Evolutionary conservation across 2,888 invertebrate species (phyloP).

Genomic region (Quadriops clusia): DNA sequence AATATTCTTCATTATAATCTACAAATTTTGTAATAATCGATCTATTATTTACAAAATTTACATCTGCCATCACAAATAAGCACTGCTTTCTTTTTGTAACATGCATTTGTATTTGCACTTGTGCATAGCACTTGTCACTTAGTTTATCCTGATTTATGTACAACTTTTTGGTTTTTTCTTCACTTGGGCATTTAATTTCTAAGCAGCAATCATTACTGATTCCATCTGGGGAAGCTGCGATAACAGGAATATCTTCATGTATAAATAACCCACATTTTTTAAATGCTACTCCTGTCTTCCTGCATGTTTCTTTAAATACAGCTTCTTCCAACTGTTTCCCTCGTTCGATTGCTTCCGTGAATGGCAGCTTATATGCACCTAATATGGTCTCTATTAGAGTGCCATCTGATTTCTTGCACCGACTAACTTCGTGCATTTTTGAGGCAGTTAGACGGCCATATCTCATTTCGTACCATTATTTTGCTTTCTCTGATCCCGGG

Average conservation of each 20-base stretch:
- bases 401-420: conserved; percentile 19
- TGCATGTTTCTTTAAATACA: conserved; percentile 14
- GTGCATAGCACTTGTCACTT: conserved; percentile 12
- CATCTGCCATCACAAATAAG: conserved; percentile 18
- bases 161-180: conserved; percentile 11
- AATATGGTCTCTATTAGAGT: conserved; percentile 16
- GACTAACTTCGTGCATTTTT: conserved; percentile 12
- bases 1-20: no score
- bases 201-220: conserved; percentile 10
- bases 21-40: no score
- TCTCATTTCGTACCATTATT: conserved; percentile 16
- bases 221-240: conserved; percentile 21
- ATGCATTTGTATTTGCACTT: conserved; percentile 17
- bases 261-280: neutral
- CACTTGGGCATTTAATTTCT: conserved; percentile 22
- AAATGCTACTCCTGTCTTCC: conserved; percentile 13
- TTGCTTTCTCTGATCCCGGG: no score
- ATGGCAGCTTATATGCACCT: conserved; percentile 15
- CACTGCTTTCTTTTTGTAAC: conserved; percentile 9
- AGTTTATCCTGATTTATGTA: conserved; percentile 14
- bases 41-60: conserved; percentile 11
- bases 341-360: conserved; percentile 17
- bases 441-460: conserved; percentile 19
- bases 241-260: conserved; percentile 2
- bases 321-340: conserved; percentile 17